These are phyloP conservation scores for Amiota communis DNA, from an alignment of 2,888 invertebrate genomes.

Conservation along the genomic window DNA sequence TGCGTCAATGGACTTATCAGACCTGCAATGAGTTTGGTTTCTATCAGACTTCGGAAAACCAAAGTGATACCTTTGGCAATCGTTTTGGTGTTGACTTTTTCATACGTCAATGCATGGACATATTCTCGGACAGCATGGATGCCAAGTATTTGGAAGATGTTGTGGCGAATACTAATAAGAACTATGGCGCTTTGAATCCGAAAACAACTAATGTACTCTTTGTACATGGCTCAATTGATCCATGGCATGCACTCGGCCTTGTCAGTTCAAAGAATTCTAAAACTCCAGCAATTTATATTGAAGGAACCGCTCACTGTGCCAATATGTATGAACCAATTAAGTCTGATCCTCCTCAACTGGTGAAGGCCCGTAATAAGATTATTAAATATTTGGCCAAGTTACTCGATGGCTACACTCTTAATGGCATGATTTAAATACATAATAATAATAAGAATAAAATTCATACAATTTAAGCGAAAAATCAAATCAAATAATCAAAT, in stretches of 20 bases:
- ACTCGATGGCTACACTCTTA: constrained; percentile 45
- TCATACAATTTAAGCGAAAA: constrained; percentile 6
- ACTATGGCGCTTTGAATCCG: constrained; percentile 85
- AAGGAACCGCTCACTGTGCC: constrained; percentile 96
- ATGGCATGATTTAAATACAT: constrained; percentile 15
- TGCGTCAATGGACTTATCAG: constrained; percentile 94
- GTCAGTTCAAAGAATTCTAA: constrained; percentile 75
- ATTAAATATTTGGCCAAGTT: constrained; percentile 57
- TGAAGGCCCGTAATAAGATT: constrained; percentile 80
- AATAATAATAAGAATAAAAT: not conserved
- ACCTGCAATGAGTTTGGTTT: constrained; percentile 97
- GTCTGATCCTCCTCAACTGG: constrained; percentile 80
- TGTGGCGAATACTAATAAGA: constrained; percentile 82
- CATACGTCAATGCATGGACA: constrained; percentile 85
- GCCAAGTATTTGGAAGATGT: constrained; percentile 77
- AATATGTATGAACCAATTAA: constrained; percentile 88
- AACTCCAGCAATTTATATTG: constrained; percentile 83
- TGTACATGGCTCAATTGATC: constrained; percentile 91
- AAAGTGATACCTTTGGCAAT: constrained; percentile 80
- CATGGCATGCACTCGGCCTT: constrained; percentile 88
- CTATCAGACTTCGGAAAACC: constrained; percentile 86
- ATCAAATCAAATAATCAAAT: constrained; percentile 15
- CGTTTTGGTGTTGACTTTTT: constrained; percentile 85
- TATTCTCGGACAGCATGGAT: constrained; percentile 84
- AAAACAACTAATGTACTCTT: constrained; percentile 84